phyloP scores from a whole-genome alignment of 2,113 vertebrate genomes.

The Alethe castanea region DNA sequence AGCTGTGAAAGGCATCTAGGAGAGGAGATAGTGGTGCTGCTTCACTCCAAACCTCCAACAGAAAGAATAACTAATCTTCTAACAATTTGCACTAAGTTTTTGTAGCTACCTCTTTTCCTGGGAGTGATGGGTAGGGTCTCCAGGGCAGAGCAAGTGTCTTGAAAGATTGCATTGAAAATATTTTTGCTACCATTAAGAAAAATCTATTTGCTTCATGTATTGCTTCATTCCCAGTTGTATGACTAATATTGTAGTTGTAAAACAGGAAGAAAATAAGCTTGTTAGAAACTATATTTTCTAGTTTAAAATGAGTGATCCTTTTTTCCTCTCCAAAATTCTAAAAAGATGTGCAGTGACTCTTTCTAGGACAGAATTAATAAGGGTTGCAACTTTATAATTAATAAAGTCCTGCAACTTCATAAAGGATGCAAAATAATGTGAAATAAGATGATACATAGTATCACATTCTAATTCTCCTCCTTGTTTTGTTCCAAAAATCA shows the following conservation, averaged over 20 bases:
- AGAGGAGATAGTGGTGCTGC: neutral
- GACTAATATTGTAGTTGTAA: neutral
- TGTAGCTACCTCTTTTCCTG: neutral
- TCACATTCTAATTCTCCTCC: neutral
- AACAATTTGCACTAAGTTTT: neutral
- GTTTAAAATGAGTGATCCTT: neutral
- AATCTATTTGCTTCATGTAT: neutral
- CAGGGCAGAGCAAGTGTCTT: neutral
- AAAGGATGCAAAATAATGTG: neutral
- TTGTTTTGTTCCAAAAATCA: neutral
- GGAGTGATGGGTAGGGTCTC: neutral
- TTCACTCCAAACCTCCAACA: neutral
- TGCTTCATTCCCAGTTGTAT: neutral
- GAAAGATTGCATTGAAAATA: neutral
- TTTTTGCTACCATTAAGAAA: neutral
- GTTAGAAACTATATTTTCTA: neutral
- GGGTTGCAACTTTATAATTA: neutral
- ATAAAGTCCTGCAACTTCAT: neutral
- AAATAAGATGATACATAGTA: neutral
- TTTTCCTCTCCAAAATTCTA: neutral
- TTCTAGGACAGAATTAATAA: neutral
- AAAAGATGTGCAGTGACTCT: neutral
- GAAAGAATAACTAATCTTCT: neutral
- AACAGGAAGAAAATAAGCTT: neutral
- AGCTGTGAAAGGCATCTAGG: neutral